A percentile compares a stretch with the other conserved stretches of the same genome.
phyloP scores from a whole-genome alignment of 2,888 invertebrate genomes.

The Pollenia angustigena region DNA sequence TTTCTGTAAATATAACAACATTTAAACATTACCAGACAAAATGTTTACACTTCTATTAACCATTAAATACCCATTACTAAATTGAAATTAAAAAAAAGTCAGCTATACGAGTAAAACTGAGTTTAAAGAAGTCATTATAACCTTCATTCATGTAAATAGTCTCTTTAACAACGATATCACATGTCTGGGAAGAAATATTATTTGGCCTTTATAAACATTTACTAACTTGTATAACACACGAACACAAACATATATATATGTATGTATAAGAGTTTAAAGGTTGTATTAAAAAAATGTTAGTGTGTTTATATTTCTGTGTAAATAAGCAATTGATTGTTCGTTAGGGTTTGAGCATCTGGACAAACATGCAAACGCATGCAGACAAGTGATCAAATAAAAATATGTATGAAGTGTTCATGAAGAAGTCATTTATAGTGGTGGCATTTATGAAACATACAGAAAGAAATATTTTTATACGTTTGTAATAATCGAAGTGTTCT shows the following conservation, averaged over 20 bases:
- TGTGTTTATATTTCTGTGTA: background rate
- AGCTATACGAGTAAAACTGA: too few relatives aligned
- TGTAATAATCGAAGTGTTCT: constrained; percentile 41
- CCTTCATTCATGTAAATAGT: background rate
- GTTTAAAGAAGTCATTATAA: background rate
- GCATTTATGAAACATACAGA: constrained; percentile 11
- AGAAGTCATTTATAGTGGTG: background rate
- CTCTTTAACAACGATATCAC: background rate
- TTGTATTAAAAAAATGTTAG: too few relatives aligned
- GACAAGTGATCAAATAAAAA: constrained; percentile 8
- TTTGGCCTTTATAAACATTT: too few relatives aligned
- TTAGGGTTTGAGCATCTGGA: background rate
- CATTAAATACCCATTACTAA: constrained; percentile 51
- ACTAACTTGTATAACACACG: too few relatives aligned
- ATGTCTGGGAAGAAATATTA: background rate
- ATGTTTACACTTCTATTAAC: constrained; percentile 17
- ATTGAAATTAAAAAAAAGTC: constrained; percentile 3
- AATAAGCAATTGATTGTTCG: constrained; percentile 30
- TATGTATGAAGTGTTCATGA: background rate
- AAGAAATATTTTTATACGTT: constrained; percentile 8
- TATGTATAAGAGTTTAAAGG: too few relatives aligned
- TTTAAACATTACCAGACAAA: background rate
- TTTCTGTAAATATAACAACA: background rate
- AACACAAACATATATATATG: too few relatives aligned
- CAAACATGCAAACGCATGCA: constrained; percentile 2